A percentile compares a stretch with the other conserved stretches of the same genome.
Evolutionary conservation across 1,140 invertebrate species (phyloP).

Genomic region (Bombus breviceps): DNA sequence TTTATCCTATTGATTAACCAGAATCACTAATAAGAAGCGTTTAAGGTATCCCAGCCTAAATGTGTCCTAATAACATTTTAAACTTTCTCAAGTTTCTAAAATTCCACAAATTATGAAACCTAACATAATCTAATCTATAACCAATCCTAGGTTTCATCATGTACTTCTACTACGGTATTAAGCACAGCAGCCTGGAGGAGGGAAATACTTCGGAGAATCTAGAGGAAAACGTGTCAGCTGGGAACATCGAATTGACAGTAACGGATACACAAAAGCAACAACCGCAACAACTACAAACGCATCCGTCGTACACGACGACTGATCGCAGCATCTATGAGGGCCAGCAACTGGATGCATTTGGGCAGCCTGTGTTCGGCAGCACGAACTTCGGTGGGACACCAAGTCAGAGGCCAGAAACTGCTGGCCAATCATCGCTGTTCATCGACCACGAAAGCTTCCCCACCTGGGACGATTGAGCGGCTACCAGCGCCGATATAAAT

Average conservation of each 20-base stretch:
- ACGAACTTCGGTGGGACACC: conserved; percentile 78
- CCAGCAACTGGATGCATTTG: conserved; percentile 78
- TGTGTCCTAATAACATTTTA: too few relatives aligned
- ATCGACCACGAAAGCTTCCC: conserved; percentile 81
- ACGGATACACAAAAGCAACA: conserved; percentile 81
- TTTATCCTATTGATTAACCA: too few relatives aligned
- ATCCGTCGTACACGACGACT: conserved; percentile 48
- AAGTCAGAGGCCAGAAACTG: conserved; percentile 56
- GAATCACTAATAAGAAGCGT: too few relatives aligned
- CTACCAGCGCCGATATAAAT: conserved; percentile 40
- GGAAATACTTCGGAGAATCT: conserved; percentile 74
- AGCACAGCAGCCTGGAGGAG: conserved; percentile 91
- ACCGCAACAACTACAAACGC: conserved; percentile 58
- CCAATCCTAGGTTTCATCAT: conserved; percentile 87
- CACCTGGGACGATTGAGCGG: conserved; percentile 83
- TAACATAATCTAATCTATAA: neutral
- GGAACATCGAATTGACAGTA: conserved; percentile 83
- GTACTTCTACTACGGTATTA: conserved; percentile 96
- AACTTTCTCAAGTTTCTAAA: too few relatives aligned
- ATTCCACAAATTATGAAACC: neutral
- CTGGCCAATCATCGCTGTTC: conserved; percentile 73
- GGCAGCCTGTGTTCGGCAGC: conserved; percentile 79
- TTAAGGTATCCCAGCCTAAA: too few relatives aligned
- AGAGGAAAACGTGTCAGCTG: conserved; percentile 63
- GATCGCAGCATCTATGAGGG: conserved; percentile 74